Percentiles rank a stretch among this genome's conserved stretches.
Conservation (phyloP, 1,140 invertebrate genomes). For the Drosophila punjabiensis region DNA sequence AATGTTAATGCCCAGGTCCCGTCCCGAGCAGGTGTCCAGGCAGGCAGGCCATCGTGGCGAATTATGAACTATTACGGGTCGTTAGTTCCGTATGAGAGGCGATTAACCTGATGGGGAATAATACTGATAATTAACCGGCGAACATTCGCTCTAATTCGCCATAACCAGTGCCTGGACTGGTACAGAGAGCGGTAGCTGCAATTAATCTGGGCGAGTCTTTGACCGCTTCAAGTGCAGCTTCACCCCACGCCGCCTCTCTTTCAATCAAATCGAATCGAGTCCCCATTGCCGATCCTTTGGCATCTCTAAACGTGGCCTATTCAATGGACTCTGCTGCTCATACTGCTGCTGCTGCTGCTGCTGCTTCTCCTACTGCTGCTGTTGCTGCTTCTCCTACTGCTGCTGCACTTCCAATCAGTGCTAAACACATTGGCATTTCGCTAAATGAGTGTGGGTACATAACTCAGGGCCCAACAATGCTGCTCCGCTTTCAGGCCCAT, state of each 20-base stretch:
- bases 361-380: background rate
- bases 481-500: constrained; percentile 27
- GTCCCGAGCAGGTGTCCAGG: constrained; percentile 41
- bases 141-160: constrained; percentile 44
- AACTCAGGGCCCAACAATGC: constrained; percentile 66
- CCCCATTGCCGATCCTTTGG: constrained; percentile 25
- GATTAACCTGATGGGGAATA: constrained; percentile 45
- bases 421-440: constrained; percentile 60
- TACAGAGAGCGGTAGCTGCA: constrained; percentile 1
- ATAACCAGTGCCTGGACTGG: constrained; percentile 15
- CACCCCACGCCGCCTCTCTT: constrained; percentile 21
- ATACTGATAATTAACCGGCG: constrained; percentile 44
- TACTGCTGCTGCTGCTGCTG: background rate
- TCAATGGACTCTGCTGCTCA: constrained; percentile 35
- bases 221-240: background rate
- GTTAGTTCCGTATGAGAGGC: constrained; percentile 43
- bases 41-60: constrained; percentile 28
- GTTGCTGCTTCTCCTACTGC: background rate
- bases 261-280: constrained; percentile 30
- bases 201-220: constrained; percentile 39
- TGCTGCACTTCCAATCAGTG: constrained; percentile 63
- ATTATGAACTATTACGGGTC: constrained; percentile 54
- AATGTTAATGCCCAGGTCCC: constrained; percentile 51
- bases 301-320: constrained; percentile 29
- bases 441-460: constrained; percentile 55